A percentile compares a stretch with the other conserved stretches of the same genome.
Conservation (phyloP, 2,113 vertebrate genomes). For the Morone chrysops region DNA sequence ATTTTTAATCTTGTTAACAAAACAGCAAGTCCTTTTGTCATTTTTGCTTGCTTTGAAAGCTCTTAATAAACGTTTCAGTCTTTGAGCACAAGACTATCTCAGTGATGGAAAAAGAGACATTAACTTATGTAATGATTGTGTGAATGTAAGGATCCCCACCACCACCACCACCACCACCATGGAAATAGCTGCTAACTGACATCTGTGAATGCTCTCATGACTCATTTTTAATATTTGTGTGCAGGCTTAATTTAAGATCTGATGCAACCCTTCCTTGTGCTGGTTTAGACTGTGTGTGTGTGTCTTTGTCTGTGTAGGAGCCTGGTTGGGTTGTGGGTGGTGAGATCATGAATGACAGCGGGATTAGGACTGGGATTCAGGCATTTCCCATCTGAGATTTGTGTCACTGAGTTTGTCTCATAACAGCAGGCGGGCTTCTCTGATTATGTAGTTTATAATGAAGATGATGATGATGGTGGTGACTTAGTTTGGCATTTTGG, state of each 20-base stretch:
- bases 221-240: slow-evolving; percentile 51
- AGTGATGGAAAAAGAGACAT: neutral
- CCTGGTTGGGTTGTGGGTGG: slow-evolving; percentile 29
- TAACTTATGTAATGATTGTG: slow-evolving; percentile 3
- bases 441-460: neutral
- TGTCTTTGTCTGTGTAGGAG: slow-evolving; percentile 1
- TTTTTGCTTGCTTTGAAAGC: no score
- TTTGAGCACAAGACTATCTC: neutral
- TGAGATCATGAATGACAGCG: slow-evolving; percentile 44
- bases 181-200: slow-evolving; percentile 10
- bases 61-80: no score
- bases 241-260: slow-evolving; percentile 44
- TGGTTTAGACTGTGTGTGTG: slow-evolving; percentile 4
- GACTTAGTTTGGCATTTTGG: no score
- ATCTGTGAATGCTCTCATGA: slow-evolving; percentile 17
- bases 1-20: neutral
- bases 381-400: slow-evolving; percentile 31
- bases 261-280: slow-evolving; percentile 35
- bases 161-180: neutral
- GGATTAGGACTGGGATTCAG: slow-evolving; percentile 38
- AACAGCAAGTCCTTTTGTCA: no score
- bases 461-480: neutral
- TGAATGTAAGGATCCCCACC: neutral
- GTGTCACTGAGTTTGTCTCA: slow-evolving; percentile 18
- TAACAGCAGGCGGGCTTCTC: slow-evolving; percentile 12